These are phyloP conservation scores for Lepidurus packardi DNA, from an alignment of 1,140 invertebrate species.

Conservation along the genomic window DNA sequence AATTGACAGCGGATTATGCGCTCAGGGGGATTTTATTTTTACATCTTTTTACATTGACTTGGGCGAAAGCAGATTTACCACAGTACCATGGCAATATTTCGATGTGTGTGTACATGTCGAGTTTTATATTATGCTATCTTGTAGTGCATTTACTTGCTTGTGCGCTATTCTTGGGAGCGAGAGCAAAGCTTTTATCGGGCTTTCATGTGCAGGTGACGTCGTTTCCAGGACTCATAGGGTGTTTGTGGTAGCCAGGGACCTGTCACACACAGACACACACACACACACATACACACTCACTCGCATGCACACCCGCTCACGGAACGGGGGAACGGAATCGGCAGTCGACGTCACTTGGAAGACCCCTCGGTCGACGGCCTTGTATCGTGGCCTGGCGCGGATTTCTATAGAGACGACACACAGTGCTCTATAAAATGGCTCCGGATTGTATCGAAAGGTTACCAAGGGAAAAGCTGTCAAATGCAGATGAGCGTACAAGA, in stretches of 20 bases:
- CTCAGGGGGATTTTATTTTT: no score
- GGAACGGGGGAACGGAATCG: background rate
- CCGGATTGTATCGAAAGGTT: slow-evolving; percentile 21
- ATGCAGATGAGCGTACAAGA: background rate
- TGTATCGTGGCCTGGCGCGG: background rate
- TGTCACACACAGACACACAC: slow-evolving; percentile 12
- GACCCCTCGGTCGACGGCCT: background rate
- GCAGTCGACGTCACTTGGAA: background rate
- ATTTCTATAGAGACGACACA: slow-evolving; percentile 11
- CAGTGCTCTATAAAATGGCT: background rate
- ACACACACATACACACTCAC: slow-evolving; percentile 3
- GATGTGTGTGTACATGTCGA: no score
- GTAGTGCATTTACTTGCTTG: background rate
- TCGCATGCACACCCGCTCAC: slow-evolving; percentile 17
- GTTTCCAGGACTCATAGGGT: slow-evolving; percentile 21
- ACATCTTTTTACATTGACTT: no score
- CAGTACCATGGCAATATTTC: no score
- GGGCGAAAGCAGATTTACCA: no score
- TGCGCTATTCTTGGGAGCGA: background rate
- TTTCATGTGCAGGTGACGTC: slow-evolving; percentile 21
- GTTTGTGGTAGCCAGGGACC: slow-evolving; percentile 20
- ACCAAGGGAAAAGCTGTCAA: slow-evolving; percentile 18
- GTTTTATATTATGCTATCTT: background rate
- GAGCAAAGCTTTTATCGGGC: slow-evolving; percentile 9
- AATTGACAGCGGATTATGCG: no score